Evolutionary conservation across 2,797 vertebrate species (phyloP).

Genomic region (Cetoscarus ocellatus): DNA sequence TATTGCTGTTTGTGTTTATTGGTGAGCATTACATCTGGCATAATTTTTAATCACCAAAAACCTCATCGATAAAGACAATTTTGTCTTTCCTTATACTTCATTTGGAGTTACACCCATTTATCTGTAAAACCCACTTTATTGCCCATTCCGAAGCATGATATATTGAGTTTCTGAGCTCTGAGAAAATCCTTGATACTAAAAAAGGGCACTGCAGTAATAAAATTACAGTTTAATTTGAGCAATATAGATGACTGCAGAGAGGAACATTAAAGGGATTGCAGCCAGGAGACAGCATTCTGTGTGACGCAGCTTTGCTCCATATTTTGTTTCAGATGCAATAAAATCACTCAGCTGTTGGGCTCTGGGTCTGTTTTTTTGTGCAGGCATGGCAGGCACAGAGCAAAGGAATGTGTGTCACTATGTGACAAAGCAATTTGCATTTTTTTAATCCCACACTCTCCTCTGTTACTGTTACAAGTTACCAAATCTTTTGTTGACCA

Average conservation of each 20-base stretch:
- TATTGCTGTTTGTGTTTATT: too few relatives aligned
- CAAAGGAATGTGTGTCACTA: conserved; percentile 23
- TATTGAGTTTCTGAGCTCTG: conserved; percentile 3
- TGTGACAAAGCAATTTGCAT: conserved; percentile 34
- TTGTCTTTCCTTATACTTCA: too few relatives aligned
- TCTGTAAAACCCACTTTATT: too few relatives aligned
- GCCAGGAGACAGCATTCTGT: conserved; percentile 28
- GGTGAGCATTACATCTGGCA: too few relatives aligned
- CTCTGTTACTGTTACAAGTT: too few relatives aligned
- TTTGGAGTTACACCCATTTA: too few relatives aligned
- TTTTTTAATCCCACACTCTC: too few relatives aligned
- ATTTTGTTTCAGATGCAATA: conserved; percentile 61
- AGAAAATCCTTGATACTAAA: conserved; percentile 14
- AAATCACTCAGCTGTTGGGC: conserved; percentile 59
- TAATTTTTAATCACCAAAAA: too few relatives aligned
- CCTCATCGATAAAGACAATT: too few relatives aligned
- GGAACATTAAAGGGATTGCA: conserved; percentile 31
- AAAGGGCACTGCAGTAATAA: conserved; percentile 5
- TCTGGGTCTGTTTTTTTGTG: conserved; percentile 19
- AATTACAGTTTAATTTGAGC: conserved; percentile 44
- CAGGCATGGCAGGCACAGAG: conserved; percentile 19
- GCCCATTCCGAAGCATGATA: not conserved
- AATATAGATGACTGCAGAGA: conserved; percentile 16
- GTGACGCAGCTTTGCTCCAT: conserved; percentile 51
- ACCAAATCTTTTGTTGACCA: too few relatives aligned